Evolutionary conservation across 2,888 invertebrate genomes (phyloP), one percentile per base, ranked within the genome.

Genomic region (Thymelicus sylvestris): DNA sequence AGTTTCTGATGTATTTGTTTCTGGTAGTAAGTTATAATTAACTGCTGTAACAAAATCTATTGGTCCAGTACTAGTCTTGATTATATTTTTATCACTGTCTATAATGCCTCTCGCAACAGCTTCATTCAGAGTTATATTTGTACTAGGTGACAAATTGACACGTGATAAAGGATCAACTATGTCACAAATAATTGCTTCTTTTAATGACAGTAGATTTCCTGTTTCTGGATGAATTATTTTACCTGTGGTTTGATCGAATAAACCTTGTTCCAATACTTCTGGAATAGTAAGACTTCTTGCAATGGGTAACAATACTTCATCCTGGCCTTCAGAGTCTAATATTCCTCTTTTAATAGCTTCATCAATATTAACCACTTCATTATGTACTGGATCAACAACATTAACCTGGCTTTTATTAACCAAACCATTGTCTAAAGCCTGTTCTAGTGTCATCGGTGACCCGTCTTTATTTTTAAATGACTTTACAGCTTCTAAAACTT

Each of bases 161-260:
- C 94, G 94, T 12, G 98, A 97, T 67, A 96, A 89, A 0, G 97
- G 96, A 93, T 99, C 97, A 65, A 98, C 95, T 78, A 98, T 96
- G 81, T 98, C 98, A 86, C 97, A 97, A 79, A 97, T 95, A 66
- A 98, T 97, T 39, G 98, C 97, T 94, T 98, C 97, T 78, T 96
- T 95, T 74, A 98, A 92, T 70, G 96, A 96, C 67, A 98, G 92
- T 74, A 96, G 95, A 77, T 94, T 95, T 2, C 98, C 98, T 31
- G 97, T 97, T 90, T 98, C 98, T 2, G 98, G 98, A 87, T 98
- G 98, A 76, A 98, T 95, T 72, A 98, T 96, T 89, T 96, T 96
- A 74, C 96, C 95, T 13, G 95, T 95, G 44, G 90, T 88, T 6
- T 95, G 95, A 84, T 97, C 97, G 76, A 98, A 95, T 47, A 98